phyloP scores from a whole-genome alignment of 2,888 invertebrate species.

The Melanchra persicariae region DNA sequence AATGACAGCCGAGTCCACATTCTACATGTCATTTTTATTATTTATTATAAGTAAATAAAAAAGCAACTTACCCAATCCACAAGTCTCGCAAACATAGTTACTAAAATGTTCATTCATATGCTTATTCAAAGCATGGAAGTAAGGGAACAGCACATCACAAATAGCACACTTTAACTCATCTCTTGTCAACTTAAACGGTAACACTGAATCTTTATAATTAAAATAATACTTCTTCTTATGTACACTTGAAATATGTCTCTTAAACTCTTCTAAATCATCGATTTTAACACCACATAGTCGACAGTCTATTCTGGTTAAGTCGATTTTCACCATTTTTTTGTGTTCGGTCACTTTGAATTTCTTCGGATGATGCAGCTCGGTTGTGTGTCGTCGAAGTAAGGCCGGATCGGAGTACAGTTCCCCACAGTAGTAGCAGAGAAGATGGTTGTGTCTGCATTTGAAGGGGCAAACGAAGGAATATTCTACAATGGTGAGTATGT shows the following conservation, averaged over 20 bases:
- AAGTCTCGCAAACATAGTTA: constrained; percentile 86
- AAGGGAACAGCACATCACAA: constrained; percentile 78
- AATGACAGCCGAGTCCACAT: too few species aligned
- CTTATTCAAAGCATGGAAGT: constrained; percentile 85
- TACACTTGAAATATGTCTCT: constrained; percentile 74
- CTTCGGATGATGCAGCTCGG: constrained; percentile 74
- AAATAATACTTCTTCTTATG: constrained; percentile 84
- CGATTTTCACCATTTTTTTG: constrained; percentile 86
- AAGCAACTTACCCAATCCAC: constrained; percentile 79
- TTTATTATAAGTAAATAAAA: too few species aligned
- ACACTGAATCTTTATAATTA: constrained; percentile 78
- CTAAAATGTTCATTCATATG: constrained; percentile 87
- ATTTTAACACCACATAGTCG: constrained; percentile 78
- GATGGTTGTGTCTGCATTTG: constrained; percentile 85
- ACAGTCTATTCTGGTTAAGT: constrained; percentile 83
- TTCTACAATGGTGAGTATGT: constrained; percentile 83
- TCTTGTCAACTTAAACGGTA: constrained; percentile 79
- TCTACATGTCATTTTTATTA: too few species aligned
- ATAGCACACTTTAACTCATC: constrained; percentile 81
- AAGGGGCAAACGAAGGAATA: constrained; percentile 84
- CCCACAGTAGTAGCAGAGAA: constrained; percentile 85
- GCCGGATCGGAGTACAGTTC: constrained; percentile 76
- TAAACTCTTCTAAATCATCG: constrained; percentile 78
- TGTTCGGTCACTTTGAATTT: constrained; percentile 84
- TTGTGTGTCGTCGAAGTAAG: constrained; percentile 74